Conservation (phyloP, 2,797 vertebrate genomes). For the Amphiprion clarkii region DNA sequence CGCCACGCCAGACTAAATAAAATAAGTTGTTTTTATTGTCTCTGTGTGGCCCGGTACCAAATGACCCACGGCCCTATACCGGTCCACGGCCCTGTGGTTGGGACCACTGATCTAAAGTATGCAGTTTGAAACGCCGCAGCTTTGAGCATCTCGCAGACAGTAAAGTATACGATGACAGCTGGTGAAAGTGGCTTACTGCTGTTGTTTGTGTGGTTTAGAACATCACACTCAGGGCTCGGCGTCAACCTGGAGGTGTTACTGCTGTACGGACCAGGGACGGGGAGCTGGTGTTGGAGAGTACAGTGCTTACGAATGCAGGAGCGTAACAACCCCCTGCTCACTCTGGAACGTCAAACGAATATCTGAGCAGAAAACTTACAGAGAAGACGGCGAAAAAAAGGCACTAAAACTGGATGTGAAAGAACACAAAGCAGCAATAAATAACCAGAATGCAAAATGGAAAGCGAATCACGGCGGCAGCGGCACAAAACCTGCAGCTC, state of each 20-base stretch:
- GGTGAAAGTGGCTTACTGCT: background rate
- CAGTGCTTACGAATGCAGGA: conserved; percentile 12
- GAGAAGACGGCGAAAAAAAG: background rate
- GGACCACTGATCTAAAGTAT: background rate
- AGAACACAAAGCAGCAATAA: conserved; percentile 5
- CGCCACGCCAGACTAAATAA: too few relatives aligned
- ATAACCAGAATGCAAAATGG: background rate
- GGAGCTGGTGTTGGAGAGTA: too few relatives aligned
- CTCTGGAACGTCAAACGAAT: background rate
- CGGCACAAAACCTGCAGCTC: conserved; percentile 23
- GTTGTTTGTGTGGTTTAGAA: conserved; percentile 2
- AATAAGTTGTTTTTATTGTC: too few relatives aligned
- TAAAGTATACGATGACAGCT: background rate
- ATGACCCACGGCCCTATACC: too few relatives aligned
- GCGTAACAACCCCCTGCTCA: background rate
- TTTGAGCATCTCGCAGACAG: background rate
- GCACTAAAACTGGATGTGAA: conserved; percentile 5
- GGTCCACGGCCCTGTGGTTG: too few relatives aligned
- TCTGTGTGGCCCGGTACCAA: too few relatives aligned
- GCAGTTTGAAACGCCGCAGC: background rate
- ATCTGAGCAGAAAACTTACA: background rate
- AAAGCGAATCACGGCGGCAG: background rate
- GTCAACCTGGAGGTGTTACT: background rate
- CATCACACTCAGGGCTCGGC: background rate
- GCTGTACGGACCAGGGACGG: background rate